Evolutionary conservation across 2,113 vertebrate species (phyloP).

Genomic region (Salvelinus fontinalis): DNA sequence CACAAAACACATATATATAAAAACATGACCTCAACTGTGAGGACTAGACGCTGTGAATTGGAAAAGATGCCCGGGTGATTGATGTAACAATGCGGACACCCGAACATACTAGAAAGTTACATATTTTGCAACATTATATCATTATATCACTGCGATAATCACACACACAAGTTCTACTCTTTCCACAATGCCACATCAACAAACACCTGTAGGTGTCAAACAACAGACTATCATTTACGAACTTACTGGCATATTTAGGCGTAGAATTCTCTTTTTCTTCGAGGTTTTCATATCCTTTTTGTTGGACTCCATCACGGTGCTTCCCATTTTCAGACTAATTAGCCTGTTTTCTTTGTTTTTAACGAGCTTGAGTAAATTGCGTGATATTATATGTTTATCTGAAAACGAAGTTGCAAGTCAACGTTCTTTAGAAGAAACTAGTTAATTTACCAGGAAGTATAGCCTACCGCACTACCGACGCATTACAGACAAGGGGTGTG

Average conservation of each 20-base stretch:
- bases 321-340: conserved; percentile 80
- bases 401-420: background rate
- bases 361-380: background rate
- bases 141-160: too few relatives aligned
- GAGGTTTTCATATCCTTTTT: conserved; percentile 79
- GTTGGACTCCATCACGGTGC: conserved; percentile 89
- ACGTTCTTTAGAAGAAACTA: conserved; percentile 33
- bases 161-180: too few relatives aligned
- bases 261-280: conserved; percentile 84
- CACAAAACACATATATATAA: too few relatives aligned
- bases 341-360: background rate
- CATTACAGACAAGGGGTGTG: background rate
- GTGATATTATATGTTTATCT: background rate
- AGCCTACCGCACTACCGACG: conserved; percentile 23
- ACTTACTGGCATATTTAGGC: conserved; percentile 87
- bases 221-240: too few relatives aligned
- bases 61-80: background rate
- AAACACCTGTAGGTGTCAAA: too few relatives aligned
- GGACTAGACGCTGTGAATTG: background rate
- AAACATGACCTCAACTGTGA: too few relatives aligned
- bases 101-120: background rate
- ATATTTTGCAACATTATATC: background rate
- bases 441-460: conserved; percentile 64
- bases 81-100: background rate
- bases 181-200: background rate